phyloP scores from a whole-genome alignment of 2,888 invertebrate genomes.

The Toxonevra muliebris region DNA sequence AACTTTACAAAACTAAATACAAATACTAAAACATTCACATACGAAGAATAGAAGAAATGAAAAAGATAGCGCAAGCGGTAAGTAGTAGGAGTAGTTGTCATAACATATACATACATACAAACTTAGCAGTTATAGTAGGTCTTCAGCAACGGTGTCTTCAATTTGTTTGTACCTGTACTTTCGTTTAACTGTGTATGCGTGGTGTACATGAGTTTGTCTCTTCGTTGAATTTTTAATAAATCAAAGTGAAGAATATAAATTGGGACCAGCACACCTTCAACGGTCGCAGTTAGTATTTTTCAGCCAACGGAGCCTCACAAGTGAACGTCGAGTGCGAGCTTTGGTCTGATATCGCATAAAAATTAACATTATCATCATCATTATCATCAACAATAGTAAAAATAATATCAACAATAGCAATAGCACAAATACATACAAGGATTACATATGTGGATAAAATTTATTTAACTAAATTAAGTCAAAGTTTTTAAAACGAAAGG shows the following conservation, averaged over 20 bases:
- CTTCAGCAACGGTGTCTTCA: not conserved
- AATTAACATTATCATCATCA: constrained; percentile 17
- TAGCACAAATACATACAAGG: constrained; percentile 38
- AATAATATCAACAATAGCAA: constrained; percentile 10
- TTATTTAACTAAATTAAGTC: constrained; percentile 21
- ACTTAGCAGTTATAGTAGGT: not conserved
- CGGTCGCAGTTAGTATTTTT: constrained; percentile 64
- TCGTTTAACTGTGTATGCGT: constrained; percentile 27
- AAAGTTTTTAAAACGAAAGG: constrained; percentile 15
- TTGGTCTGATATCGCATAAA: constrained; percentile 51
- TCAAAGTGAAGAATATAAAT: constrained; percentile 66
- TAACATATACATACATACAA: not conserved
- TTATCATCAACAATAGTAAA: constrained; percentile 14
- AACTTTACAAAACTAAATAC: no score
- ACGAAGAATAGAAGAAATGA: no score
- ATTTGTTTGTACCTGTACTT: not conserved
- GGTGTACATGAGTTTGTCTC: constrained; percentile 46
- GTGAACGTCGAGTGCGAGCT: constrained; percentile 58
- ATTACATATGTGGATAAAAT: constrained; percentile 33
- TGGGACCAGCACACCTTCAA: constrained; percentile 60
- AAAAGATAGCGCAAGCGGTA: no score
- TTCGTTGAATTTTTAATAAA: constrained; percentile 66
- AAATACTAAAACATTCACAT: no score
- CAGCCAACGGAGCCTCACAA: constrained; percentile 65
- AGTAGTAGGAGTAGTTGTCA: no score